Percentiles rank a stretch among this genome's conserved stretches.
phyloP scores from a whole-genome alignment of 2,888 invertebrate species.

The Chymomyza fuscimana region DNA sequence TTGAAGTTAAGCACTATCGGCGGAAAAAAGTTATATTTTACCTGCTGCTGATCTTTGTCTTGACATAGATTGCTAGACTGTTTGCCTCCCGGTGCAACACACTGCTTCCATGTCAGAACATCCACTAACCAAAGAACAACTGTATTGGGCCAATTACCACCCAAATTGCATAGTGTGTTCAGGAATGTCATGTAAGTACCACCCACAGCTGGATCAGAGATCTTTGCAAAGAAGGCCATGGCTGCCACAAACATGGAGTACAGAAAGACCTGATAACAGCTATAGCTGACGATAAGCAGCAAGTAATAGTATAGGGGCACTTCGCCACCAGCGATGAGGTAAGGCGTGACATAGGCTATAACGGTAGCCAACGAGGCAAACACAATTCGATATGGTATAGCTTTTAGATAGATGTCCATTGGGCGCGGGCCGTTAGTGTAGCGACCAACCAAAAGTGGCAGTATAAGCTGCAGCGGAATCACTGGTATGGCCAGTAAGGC shows the following conservation, averaged over 20 bases:
- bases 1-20: background rate
- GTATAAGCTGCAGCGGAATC: slow-evolving; percentile 94
- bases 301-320: slow-evolving; percentile 88
- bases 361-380: slow-evolving; percentile 91
- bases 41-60: slow-evolving; percentile 84
- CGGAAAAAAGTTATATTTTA: slow-evolving; percentile 73
- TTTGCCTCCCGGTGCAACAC: slow-evolving; percentile 82
- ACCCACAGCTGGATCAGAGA: slow-evolving; percentile 97
- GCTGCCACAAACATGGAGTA: slow-evolving; percentile 98
- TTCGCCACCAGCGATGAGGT: slow-evolving; percentile 82
- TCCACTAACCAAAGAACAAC: slow-evolving; percentile 95
- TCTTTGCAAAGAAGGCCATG: slow-evolving; percentile 98
- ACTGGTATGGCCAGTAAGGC: slow-evolving; percentile 96
- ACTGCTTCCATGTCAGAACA: slow-evolving; percentile 89
- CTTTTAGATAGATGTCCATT: slow-evolving; percentile 91
- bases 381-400: slow-evolving; percentile 91
- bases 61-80: slow-evolving; percentile 81
- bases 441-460: slow-evolving; percentile 88
- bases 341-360: slow-evolving; percentile 92
- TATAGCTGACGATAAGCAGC: slow-evolving; percentile 88
- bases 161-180: slow-evolving; percentile 96
- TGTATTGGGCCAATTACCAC: slow-evolving; percentile 98
- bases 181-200: slow-evolving; percentile 99
- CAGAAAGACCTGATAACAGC: slow-evolving; percentile 95
- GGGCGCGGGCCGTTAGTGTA: slow-evolving; percentile 94